A percentile compares a stretch with the other conserved stretches of the same genome.
phyloP scores from a whole-genome alignment of 30 jellyfish, hydroid and myxozoan species.

The Hydractinia symbiolongicarpus region DNA sequence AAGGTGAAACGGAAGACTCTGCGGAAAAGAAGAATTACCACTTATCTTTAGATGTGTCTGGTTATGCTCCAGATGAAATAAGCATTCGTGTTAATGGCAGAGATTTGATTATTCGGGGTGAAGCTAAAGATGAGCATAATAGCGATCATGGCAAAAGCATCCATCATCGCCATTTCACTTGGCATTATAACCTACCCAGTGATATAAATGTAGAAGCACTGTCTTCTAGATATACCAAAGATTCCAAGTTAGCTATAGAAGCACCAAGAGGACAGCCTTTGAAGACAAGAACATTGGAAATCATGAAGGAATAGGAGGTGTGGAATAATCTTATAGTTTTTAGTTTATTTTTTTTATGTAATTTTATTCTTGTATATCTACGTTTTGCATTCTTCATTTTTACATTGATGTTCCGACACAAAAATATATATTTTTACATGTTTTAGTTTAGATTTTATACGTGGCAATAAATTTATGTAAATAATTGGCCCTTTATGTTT shows the following conservation, averaged over 20 bases:
- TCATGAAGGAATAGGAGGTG: neutral
- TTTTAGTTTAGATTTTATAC: too few relatives aligned
- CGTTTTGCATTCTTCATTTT: too few relatives aligned
- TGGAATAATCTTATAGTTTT: neutral
- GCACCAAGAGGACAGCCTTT: slow-evolving; percentile 29
- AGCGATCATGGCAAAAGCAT: slow-evolving; percentile 32
- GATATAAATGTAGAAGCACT: slow-evolving; percentile 27
- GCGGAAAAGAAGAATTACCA: slow-evolving; percentile 28
- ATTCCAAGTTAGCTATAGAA: slow-evolving; percentile 36
- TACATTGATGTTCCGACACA: too few relatives aligned
- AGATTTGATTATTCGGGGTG: slow-evolving; percentile 33
- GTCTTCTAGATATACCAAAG: slow-evolving; percentile 38
- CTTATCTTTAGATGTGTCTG: slow-evolving; percentile 22
- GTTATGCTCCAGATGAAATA: slow-evolving; percentile 54
- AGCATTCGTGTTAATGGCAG: slow-evolving; percentile 51
- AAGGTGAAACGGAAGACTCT: neutral
- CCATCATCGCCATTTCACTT: slow-evolving; percentile 43
- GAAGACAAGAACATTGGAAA: slow-evolving; percentile 11
- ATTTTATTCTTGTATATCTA: neutral
- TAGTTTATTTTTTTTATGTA: neutral
- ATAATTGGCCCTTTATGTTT: too few relatives aligned
- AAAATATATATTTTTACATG: too few relatives aligned
- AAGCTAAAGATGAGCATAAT: slow-evolving; percentile 24
- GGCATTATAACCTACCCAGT: slow-evolving; percentile 35
- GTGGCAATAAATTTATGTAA: too few relatives aligned